Base-by-base conservation (phyloP, 2,888 invertebrate genomes). In the Trachelus troglodyta region DNA sequence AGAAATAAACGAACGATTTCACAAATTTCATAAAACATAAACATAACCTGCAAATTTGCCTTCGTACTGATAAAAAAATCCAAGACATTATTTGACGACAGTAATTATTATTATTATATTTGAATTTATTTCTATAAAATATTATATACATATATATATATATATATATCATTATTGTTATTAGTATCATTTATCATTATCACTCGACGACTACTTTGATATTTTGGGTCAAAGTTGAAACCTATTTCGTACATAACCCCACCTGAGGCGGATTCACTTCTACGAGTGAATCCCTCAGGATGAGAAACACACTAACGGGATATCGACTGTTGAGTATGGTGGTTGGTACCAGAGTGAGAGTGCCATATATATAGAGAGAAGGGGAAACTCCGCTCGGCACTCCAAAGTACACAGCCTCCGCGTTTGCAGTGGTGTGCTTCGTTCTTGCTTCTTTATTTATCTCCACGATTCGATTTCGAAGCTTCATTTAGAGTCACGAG, bases 401-500 rank as follows among this genome's bases (percentile, higher is more conserved):
- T 89, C 89, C 86, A 88, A 88, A 89, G 89, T 89, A 89, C 88
- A 89, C 89, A 88, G 89, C 89, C 89, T 89, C 89, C 89, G 89
- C 88, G 88, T 87, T 88, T 89, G 86, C 89, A 89, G 89, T 89
- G 85, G 88, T 87, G 87, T 87, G 86, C 82, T 81, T 83, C 82
- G 78, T 84, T 83, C 83, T 81, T 83, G 83, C 84, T 83, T 81
- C 80, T 81, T 84, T 84, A 82, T 85, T 84, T 87, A 85, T 87
- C 35, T 88, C 83, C 71, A 71, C 71, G 71, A 56, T 56, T 31
- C 71, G 71, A 71, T 34, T 34, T 34, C 33, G 33, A 71, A 12
- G 11, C 71, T 56, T 23, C 56, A 56, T 56, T 56, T 23, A 56
- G 2, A 56, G 2, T 56, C 56, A 23, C 71, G 30, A 71, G 33